Conservation (phyloP, 2,797 vertebrate genomes). For the Neopelma chrysocephalum region DNA sequence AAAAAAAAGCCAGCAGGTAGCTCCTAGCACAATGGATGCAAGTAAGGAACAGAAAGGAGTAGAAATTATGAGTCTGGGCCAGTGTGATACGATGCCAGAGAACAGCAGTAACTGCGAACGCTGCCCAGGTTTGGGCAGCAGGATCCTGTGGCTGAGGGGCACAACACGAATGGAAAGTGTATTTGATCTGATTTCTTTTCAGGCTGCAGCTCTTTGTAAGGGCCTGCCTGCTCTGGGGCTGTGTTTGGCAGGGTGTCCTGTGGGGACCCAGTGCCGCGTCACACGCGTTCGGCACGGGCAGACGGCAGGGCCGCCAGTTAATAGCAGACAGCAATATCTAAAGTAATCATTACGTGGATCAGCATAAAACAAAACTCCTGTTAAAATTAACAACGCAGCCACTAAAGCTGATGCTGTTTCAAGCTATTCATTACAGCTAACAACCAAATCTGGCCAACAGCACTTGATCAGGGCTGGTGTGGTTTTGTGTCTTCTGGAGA, state of each 20-base stretch:
- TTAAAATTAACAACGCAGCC: neutral
- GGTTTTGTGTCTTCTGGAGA: neutral
- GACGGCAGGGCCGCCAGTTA: neutral
- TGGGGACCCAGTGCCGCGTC: fast-evolving
- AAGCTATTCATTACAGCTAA: neutral
- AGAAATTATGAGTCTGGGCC: neutral
- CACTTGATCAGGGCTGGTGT: neutral
- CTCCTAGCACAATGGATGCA: neutral
- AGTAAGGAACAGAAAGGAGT: neutral
- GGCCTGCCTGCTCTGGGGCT: neutral
- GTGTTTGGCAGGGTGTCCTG: neutral
- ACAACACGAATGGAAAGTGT: fast-evolving
- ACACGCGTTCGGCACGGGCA: neutral
- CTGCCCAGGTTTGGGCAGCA: neutral
- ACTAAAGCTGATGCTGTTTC: neutral
- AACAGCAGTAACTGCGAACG: neutral
- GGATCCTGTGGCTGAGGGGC: neutral
- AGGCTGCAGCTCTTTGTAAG: neutral
- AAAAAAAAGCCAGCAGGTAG: neutral
- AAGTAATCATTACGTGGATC: neutral
- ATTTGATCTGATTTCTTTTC: neutral
- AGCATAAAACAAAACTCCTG: constrained; percentile 19
- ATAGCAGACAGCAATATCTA: constrained; percentile 27
- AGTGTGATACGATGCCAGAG: fast-evolving
- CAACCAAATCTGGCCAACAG: neutral